Conservation (phyloP, 2,113 vertebrate species). For the Nesoenas mayeri region DNA sequence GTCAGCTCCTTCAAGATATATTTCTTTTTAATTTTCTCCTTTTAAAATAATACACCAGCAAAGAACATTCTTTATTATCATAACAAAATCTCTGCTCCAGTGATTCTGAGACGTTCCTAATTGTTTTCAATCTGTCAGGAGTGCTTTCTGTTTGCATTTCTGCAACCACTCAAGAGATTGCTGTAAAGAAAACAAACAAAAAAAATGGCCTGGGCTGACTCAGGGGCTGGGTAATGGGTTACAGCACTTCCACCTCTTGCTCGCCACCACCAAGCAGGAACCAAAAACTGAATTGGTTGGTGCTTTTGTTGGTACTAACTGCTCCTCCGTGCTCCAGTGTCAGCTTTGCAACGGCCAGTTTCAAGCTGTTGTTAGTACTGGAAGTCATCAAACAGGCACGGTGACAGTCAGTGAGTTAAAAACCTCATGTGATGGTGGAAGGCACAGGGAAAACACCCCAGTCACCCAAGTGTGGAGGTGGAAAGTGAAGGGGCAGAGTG, state of each 20-base stretch:
- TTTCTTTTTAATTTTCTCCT: constrained; percentile 71
- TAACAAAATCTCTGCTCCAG: constrained; percentile 68
- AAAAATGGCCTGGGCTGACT: neutral
- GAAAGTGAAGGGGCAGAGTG: neutral
- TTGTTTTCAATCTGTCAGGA: constrained; percentile 68
- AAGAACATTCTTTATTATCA: constrained; percentile 69
- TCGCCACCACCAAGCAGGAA: neutral
- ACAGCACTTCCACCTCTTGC: constrained; percentile 32
- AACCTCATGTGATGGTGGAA: neutral
- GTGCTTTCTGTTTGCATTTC: constrained; percentile 54
- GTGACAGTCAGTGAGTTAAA: neutral
- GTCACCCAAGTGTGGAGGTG: neutral
- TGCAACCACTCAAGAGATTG: constrained; percentile 62
- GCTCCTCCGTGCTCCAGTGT: neutral
- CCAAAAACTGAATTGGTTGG: neutral
- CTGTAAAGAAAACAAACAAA: constrained; percentile 63
- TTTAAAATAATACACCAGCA: constrained; percentile 70
- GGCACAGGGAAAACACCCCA: neutral
- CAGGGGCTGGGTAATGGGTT: constrained; percentile 30
- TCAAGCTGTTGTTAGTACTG: neutral
- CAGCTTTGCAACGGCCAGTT: neutral
- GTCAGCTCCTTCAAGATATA: constrained; percentile 70
- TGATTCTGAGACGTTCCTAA: constrained; percentile 63
- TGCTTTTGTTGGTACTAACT: neutral
- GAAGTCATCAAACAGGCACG: constrained; percentile 1